Conservation (phyloP, 2,113 vertebrate species). For the Xenopus borealis region DNA sequence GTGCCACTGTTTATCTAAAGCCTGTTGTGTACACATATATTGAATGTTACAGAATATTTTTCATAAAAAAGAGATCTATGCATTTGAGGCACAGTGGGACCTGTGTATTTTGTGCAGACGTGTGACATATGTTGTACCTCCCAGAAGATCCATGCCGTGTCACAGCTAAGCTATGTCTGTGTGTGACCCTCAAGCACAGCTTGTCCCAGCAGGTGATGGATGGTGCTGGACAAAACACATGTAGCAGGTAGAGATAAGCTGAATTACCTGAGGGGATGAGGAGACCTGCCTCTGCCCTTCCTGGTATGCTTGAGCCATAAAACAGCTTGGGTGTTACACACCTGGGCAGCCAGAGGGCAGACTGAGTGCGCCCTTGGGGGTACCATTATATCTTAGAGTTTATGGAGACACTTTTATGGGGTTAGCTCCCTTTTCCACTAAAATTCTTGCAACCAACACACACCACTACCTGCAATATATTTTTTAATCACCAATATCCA, state of each 20-base stretch:
- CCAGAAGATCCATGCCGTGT: neutral
- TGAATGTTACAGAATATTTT: no score
- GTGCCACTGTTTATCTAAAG: no score
- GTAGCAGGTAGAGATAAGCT: constrained; percentile 30
- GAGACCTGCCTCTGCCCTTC: constrained; percentile 32
- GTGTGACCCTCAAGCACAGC: constrained; percentile 11
- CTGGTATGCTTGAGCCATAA: constrained; percentile 40
- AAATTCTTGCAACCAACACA: neutral
- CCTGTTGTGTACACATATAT: no score
- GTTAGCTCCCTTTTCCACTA: constrained; percentile 7
- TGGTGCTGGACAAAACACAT: constrained; percentile 23
- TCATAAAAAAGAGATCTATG: no score
- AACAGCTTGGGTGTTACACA: constrained; percentile 26
- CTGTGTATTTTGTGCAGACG: no score
- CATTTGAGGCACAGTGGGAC: no score
- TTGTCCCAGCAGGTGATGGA: constrained; percentile 32
- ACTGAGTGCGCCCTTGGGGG: neutral
- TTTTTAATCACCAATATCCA: no score
- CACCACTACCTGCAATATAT: no score
- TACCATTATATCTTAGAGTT: constrained; percentile 2
- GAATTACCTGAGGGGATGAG: constrained; percentile 23
- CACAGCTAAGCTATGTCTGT: neutral
- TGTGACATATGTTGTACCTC: no score
- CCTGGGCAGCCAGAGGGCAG: constrained; percentile 43
- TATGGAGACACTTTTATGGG: constrained; percentile 33